phyloP scores from a whole-genome alignment of 2,113 vertebrate genomes.

The Anolis sagrei region DNA sequence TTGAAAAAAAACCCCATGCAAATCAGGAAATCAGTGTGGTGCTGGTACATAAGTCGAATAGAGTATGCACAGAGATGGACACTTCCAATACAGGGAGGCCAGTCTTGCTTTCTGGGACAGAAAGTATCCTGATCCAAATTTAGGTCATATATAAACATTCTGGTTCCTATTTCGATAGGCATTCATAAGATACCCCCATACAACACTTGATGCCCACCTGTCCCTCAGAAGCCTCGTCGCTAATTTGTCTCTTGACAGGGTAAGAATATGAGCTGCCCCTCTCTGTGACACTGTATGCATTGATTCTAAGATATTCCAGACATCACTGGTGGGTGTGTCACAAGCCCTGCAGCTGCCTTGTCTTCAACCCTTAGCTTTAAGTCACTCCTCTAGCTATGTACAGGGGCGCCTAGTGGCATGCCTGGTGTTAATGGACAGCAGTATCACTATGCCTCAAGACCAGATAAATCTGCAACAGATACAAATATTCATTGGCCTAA shows the following conservation, averaged over 20 bases:
- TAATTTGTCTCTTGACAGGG: conserved; percentile 8
- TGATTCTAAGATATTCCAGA: conserved; percentile 28
- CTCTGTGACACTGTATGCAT: conserved; percentile 7
- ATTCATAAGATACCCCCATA: conserved; percentile 9
- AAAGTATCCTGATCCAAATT: background rate
- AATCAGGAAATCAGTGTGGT: background rate
- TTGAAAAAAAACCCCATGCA: background rate
- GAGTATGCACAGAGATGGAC: background rate
- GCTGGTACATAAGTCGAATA: background rate
- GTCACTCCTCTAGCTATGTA: background rate
- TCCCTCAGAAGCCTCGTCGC: conserved; percentile 6
- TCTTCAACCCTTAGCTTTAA: background rate
- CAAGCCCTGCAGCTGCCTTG: conserved; percentile 18
- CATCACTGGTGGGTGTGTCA: conserved; percentile 1
- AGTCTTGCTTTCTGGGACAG: background rate
- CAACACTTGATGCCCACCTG: conserved; percentile 37
- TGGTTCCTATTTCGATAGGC: background rate
- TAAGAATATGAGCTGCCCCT: background rate
- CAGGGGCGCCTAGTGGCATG: background rate
- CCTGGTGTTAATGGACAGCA: conserved; percentile 25
- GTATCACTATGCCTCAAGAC: background rate
- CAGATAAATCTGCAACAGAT: conserved; percentile 6
- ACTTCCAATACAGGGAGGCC: no score
- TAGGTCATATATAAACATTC: fast-evolving
- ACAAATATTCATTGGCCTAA: background rate